phyloP scores from a whole-genome alignment of 2,113 vertebrate species.

The Leptobrachium ailaonicum region DNA sequence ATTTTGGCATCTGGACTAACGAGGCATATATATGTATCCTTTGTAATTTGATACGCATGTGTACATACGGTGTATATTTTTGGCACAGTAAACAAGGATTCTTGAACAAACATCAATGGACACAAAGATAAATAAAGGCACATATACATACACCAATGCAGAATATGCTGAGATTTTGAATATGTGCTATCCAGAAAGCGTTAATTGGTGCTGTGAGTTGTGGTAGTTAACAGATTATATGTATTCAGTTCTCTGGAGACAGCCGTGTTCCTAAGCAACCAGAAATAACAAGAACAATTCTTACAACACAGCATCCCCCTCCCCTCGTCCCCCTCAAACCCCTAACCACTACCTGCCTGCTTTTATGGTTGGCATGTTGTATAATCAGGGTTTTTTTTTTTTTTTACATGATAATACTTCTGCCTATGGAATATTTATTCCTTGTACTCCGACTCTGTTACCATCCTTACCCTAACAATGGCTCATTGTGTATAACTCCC shows the following conservation, averaged over 20 bases:
- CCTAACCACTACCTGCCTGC: not conserved
- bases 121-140: too few species aligned
- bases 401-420: not conserved
- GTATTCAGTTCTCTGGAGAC: constrained; percentile 21
- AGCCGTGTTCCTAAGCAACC: constrained; percentile 39
- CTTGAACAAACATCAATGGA: too few species aligned
- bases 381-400: not conserved
- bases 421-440: not conserved
- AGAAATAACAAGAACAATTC: constrained; percentile 37
- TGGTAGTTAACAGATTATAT: constrained; percentile 11
- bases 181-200: not conserved
- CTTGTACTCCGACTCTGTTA: not conserved
- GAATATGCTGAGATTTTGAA: not conserved
- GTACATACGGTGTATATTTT: too few species aligned
- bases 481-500: not conserved
- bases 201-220: constrained; percentile 24
- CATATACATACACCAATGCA: too few species aligned
- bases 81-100: too few species aligned
- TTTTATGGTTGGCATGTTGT: not conserved
- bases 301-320: constrained; percentile 17
- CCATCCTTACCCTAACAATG: constrained; percentile 1
- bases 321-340: not conserved
- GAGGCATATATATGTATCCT: too few species aligned
- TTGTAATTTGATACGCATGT: too few species aligned
- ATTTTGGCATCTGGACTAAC: too few species aligned